Conservation (phyloP, 2,113 vertebrate species). For the Anolis carolinensis region DNA sequence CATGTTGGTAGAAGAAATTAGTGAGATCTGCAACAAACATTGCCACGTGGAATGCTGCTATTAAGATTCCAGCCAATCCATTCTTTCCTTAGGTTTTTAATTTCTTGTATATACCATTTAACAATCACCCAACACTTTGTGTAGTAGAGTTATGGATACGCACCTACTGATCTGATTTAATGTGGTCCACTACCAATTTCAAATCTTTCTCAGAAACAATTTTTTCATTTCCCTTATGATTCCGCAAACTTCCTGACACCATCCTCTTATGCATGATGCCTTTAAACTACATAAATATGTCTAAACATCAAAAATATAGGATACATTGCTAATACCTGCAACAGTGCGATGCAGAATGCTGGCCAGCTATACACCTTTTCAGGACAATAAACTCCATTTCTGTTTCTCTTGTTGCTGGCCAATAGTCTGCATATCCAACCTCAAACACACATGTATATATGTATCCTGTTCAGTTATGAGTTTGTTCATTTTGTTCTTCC, state of each 20-base stretch:
- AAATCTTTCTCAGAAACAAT: not conserved
- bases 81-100: not conserved
- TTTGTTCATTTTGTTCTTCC: not conserved
- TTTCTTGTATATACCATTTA: not conserved
- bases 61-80: not conserved
- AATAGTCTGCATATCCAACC: no score
- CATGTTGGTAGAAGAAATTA: slow-evolving; percentile 45
- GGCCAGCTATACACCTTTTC: no score
- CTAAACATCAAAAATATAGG: not conserved
- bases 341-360: not conserved
- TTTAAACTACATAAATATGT: no score
- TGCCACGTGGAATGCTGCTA: not conserved
- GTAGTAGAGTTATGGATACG: not conserved
- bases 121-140: not conserved
- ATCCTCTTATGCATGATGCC: no score
- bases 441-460: no score
- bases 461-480: no score
- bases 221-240: not conserved
- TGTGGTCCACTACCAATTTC: not conserved
- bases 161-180: not conserved
- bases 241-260: not conserved
- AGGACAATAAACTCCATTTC: not conserved
- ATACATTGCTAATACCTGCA: not conserved
- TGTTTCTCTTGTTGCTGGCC: no score
- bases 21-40: not conserved